Percentiles rank a stretch among this genome's conserved stretches.
Evolutionary conservation across 2,113 vertebrate genomes (phyloP).

Genomic region (Catharus minimus): DNA sequence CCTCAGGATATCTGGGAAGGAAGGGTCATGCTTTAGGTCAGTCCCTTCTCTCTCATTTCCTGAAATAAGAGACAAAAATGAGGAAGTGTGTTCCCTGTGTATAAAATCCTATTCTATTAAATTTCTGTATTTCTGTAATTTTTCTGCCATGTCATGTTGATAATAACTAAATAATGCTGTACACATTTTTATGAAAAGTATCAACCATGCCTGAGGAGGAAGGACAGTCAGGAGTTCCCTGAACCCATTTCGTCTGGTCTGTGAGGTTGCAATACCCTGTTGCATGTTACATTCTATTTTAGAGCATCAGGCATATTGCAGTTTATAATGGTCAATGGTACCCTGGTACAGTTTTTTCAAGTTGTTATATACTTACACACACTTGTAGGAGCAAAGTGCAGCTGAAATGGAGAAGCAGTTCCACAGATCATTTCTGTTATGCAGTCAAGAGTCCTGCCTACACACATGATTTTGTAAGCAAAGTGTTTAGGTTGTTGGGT

Average conservation of each 20-base stretch:
- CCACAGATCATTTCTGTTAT: not conserved
- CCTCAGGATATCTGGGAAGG: not conserved
- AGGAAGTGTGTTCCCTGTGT: fast-evolving
- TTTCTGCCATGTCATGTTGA: not conserved
- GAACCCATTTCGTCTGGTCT: not conserved
- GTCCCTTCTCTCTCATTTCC: not conserved
- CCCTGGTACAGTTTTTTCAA: not conserved
- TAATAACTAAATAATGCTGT: not conserved
- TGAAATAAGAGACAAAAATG: not conserved
- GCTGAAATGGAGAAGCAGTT: not conserved
- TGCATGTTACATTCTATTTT: fast-evolving
- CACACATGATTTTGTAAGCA: not conserved
- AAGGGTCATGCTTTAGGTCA: not conserved
- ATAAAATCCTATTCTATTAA: not conserved
- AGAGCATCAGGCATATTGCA: not conserved
- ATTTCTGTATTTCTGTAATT: not conserved
- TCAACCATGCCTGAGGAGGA: not conserved
- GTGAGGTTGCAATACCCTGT: not conserved
- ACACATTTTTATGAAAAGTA: not conserved
- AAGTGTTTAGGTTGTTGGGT: not conserved
- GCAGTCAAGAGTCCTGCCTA: not conserved
- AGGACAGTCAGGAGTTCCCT: not conserved
- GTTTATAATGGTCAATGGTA: not conserved
- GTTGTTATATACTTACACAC: not conserved
- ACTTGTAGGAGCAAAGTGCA: not conserved